phyloP scores from a whole-genome alignment of 2,113 vertebrate species.

The Halcyon malimbica region DNA sequence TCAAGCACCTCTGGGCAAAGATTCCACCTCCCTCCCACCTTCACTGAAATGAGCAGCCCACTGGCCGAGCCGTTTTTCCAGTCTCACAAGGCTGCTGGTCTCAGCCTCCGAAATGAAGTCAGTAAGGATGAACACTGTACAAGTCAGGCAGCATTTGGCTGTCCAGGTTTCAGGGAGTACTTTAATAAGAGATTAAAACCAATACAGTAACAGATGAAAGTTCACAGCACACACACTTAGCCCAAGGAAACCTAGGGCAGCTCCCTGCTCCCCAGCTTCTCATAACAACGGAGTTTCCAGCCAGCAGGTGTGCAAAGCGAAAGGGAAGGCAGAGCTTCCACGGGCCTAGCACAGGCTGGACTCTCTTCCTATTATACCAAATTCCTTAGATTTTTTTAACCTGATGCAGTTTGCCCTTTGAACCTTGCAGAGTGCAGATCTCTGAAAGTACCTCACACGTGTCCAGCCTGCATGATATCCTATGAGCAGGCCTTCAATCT shows the following conservation, averaged over 20 bases:
- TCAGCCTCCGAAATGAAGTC: not conserved
- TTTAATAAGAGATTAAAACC: not conserved
- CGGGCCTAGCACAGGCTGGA: not conserved
- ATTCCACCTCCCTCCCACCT: not conserved
- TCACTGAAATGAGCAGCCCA: not conserved
- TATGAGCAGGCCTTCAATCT: not conserved
- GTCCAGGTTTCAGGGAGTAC: not conserved
- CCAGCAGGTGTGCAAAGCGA: not conserved
- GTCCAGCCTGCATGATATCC: not conserved
- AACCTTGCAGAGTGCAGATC: not conserved
- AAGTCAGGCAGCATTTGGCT: not conserved
- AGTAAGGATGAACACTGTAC: not conserved
- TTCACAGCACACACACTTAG: rapidly evolving
- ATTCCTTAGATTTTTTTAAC: constrained; percentile 37
- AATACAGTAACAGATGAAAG: not conserved
- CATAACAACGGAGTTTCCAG: not conserved
- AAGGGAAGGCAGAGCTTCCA: not conserved
- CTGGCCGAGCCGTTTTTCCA: rapidly evolving
- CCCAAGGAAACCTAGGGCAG: not conserved
- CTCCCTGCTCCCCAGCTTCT: not conserved
- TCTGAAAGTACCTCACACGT: not conserved
- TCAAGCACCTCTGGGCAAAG: not conserved
- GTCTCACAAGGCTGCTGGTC: not conserved
- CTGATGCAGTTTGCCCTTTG: not conserved
- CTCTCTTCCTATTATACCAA: not conserved